Base-by-base conservation (phyloP, 2,113 vertebrate species). In the Oncorhynchus keta region DNA sequence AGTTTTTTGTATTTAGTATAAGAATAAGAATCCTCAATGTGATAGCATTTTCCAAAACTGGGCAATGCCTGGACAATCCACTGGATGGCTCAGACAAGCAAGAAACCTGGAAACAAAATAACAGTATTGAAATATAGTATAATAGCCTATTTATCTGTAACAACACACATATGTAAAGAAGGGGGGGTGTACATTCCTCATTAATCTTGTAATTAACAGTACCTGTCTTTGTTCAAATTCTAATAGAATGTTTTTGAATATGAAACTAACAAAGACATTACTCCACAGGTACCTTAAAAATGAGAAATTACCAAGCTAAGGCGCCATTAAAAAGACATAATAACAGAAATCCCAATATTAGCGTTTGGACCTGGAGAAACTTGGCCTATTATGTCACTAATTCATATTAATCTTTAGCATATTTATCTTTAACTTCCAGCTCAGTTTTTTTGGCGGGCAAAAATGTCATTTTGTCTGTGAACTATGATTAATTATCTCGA, bases 21-120 rank as follows among this genome's bases (percentile, higher is more conserved):
- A 70, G 5, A n/a, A 51, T 75, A 22, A 72, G 12, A 77, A 66
- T 32, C 68, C 69, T 83, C 51, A 76, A 68, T 26, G 30, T 67
- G 45, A 57, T 39, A 22, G 49, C 30, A 49, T 11, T 45, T 11
- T 45, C 39, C 39, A 45, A 45, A 3, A 11, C 39, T 12, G 39
- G 11, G 39, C 39, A 45, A 45, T 45, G 14, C 13, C 14, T 55
- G 16, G 12, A 45, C 39, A 16, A 64, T 64, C 22, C 61, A 22
- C 65, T 67, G 22, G 65, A 81, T 74, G 89, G 90, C 83, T 77
- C 49, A 26, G 68, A 77, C 39, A 75, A 74, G 24, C 64, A n/a
- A 18, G 1, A 24, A 30, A 84, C 6, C 28, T 71, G 7, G 55
- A 72, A 68, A 70, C 65, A 8, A 26, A 49, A 72, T 22, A 70